These are phyloP conservation scores for Aspidoscelis tigris DNA, from an alignment of 2,113 vertebrate species.

Conservation along the genomic window DNA sequence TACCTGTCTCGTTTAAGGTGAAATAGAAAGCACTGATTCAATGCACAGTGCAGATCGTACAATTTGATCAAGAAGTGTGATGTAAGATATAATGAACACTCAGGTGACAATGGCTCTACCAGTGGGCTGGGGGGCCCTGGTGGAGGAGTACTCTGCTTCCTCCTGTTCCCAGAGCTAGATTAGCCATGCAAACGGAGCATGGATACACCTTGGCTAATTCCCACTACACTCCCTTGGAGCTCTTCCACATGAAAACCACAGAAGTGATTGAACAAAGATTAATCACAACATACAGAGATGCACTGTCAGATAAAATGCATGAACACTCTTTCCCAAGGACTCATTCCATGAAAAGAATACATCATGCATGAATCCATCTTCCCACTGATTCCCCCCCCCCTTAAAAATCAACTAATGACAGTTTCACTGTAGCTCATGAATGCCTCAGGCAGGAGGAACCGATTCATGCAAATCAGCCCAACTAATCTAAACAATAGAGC, in stretches of 20 bases:
- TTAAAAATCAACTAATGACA: neutral
- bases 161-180: neutral
- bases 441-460: neutral
- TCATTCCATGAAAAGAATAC: neutral
- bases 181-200: neutral
- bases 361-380: neutral
- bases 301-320: neutral
- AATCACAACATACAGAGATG: neutral
- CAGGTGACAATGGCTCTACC: neutral
- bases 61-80: neutral
- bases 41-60: too few relatives aligned
- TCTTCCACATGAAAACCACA: slow-evolving; percentile 40
- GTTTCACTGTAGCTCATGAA: neutral
- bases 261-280: neutral
- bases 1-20: neutral
- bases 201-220: slow-evolving; percentile 1
- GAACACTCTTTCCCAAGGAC: neutral
- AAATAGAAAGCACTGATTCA: neutral
- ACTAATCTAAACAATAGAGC: neutral
- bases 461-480: neutral
- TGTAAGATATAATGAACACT: neutral
- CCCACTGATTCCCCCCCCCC: neutral
- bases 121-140: neutral
- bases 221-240: slow-evolving; percentile 9
- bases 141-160: neutral